Evolutionary conservation across 2,113 vertebrate genomes (phyloP).

Genomic region (Platichthys flesus): DNA sequence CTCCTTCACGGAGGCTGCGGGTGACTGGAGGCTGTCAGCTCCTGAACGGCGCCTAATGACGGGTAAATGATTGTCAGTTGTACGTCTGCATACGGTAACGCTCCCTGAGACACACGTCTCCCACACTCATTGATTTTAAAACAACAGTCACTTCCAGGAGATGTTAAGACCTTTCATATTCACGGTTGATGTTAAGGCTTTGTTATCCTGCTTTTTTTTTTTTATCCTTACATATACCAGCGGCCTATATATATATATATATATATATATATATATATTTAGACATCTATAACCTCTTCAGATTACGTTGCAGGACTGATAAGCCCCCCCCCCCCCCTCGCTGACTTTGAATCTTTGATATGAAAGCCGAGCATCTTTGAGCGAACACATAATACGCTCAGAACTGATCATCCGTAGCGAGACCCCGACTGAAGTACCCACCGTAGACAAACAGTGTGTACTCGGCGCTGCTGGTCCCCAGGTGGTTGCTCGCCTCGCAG

Average conservation of each 20-base stretch:
- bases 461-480: slow-evolving; percentile 94
- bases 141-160: no score
- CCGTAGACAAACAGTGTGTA: slow-evolving; percentile 96
- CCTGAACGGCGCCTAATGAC: neutral
- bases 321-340: no score
- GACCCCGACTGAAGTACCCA: slow-evolving; percentile 78
- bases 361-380: neutral
- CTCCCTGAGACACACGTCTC: neutral
- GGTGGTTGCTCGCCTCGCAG: slow-evolving; percentile 95
- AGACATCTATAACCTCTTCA: no score
- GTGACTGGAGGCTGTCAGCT: neutral
- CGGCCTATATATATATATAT: no score
- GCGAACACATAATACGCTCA: neutral
- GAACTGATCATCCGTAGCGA: slow-evolving; percentile 18
- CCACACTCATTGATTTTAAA: no score
- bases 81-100: neutral
- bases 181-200: no score
- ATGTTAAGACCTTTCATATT: no score
- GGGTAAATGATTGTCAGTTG: neutral
- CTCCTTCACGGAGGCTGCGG: neutral
- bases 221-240: no score
- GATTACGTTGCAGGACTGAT: no score
- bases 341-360: neutral
- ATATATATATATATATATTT: no score
- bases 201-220: no score